Conservation (phyloP, 2,797 vertebrate species). For the Selene dorsalis region DNA sequence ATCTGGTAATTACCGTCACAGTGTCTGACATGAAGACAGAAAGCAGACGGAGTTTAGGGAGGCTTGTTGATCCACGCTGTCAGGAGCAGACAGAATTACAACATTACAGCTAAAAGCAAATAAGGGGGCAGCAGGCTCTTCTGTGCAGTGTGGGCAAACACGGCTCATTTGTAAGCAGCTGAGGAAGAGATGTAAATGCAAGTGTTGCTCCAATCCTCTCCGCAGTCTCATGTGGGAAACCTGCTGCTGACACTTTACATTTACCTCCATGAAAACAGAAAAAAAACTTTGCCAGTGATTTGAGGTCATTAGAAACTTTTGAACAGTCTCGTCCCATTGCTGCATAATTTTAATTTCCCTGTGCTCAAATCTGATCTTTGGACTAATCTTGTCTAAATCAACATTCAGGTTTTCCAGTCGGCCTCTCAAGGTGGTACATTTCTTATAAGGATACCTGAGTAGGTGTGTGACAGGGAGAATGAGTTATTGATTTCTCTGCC, state of each 20-base stretch:
- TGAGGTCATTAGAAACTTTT: background rate
- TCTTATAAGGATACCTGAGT: background rate
- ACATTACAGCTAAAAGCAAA: constrained; percentile 45
- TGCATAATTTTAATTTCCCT: background rate
- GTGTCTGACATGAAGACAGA: constrained; percentile 62
- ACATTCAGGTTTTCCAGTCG: background rate
- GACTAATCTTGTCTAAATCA: background rate
- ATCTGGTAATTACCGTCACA: constrained; percentile 70
- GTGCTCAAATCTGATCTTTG: background rate
- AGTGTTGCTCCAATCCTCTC: background rate
- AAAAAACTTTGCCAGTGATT: background rate
- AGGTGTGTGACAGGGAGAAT: background rate
- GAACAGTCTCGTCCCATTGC: background rate
- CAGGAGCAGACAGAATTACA: constrained; percentile 58
- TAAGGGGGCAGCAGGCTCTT: constrained; percentile 35
- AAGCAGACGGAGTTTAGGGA: constrained; percentile 67
- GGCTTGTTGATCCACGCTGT: constrained; percentile 68
- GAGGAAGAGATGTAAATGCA: background rate
- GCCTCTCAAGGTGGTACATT: background rate
- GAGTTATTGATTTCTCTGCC: background rate
- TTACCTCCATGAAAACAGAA: background rate
- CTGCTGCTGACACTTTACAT: background rate
- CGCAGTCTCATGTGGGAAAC: background rate
- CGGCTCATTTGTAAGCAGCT: background rate
- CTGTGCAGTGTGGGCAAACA: constrained; percentile 34